These are phyloP conservation scores for Periplaneta americana DNA, from an alignment of 1,140 invertebrate species.

Conservation along the genomic window DNA sequence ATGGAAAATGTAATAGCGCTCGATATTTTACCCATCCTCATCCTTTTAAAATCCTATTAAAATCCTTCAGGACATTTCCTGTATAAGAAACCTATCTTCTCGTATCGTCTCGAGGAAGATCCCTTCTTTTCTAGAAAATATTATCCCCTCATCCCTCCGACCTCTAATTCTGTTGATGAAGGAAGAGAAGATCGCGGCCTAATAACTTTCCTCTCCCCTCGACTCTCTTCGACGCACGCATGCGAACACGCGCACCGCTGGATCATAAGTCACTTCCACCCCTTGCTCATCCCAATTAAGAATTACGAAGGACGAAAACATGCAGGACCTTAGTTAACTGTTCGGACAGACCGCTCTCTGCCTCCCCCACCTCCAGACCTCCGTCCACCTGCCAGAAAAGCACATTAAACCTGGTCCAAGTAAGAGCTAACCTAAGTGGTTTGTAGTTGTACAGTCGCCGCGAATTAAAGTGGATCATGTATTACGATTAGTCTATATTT, in stretches of 20 bases:
- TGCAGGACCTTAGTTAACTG: not conserved
- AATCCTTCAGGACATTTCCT: not conserved
- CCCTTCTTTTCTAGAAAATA: not conserved
- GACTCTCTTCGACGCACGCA: not conserved
- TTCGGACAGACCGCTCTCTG: not conserved
- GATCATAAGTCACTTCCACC: not conserved
- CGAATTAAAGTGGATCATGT: no score
- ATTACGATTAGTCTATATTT: no score
- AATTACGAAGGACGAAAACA: not conserved
- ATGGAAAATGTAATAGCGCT: not conserved
- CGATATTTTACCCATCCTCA: not conserved
- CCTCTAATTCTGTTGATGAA: no score
- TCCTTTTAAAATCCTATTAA: not conserved
- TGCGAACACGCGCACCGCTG: not conserved
- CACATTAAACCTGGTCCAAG: no score
- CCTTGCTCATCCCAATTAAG: not conserved
- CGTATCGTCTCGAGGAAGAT: not conserved
- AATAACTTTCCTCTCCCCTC: not conserved
- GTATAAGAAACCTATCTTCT: not conserved
- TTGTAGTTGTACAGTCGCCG: not conserved
- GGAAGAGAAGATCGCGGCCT: not conserved
- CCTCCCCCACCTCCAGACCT: not conserved
- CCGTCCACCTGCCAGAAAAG: not conserved
- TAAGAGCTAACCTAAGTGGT: not conserved
- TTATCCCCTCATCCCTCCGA: not conserved